Conservation (phyloP, 2,888 invertebrate genomes). For the Tricholauxania praeusta region DNA sequence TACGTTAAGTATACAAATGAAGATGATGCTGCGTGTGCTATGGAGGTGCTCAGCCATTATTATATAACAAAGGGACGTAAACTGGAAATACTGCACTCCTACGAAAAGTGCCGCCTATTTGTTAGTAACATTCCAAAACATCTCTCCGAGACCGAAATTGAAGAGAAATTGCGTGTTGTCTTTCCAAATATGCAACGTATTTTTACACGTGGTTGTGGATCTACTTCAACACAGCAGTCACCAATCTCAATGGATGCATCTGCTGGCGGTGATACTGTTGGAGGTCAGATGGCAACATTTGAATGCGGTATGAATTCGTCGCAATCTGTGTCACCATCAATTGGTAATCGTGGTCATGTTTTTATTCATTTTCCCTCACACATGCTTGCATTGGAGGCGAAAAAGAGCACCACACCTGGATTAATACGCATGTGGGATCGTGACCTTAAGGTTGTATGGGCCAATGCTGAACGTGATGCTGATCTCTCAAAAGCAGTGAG, state of each 20-base stretch:
- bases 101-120: constrained; percentile 58
- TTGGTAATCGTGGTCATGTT: constrained; percentile 55
- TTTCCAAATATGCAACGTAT: constrained; percentile 55
- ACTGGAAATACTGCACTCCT: constrained; percentile 56
- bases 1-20: constrained; percentile 57
- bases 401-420: constrained; percentile 55
- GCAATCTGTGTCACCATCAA: neutral
- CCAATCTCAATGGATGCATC: neutral
- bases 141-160: constrained; percentile 52
- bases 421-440: constrained; percentile 55
- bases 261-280: neutral
- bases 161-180: constrained; percentile 47
- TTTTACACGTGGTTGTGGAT: constrained; percentile 43
- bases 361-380: constrained; percentile 58
- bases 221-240: no score
- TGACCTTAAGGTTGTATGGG: constrained; percentile 60
- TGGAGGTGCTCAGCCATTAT: constrained; percentile 57
- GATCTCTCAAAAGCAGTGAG: constrained; percentile 51
- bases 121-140: constrained; percentile 58
- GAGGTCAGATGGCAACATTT: neutral
- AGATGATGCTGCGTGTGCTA: constrained; percentile 54
- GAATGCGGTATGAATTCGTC: neutral
- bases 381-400: constrained; percentile 55
- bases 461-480: constrained; percentile 51
- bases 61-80: constrained; percentile 49